These are phyloP conservation scores for Ciconia nigra DNA, from an alignment of 2,797 vertebrate genomes.

Conservation along the genomic window DNA sequence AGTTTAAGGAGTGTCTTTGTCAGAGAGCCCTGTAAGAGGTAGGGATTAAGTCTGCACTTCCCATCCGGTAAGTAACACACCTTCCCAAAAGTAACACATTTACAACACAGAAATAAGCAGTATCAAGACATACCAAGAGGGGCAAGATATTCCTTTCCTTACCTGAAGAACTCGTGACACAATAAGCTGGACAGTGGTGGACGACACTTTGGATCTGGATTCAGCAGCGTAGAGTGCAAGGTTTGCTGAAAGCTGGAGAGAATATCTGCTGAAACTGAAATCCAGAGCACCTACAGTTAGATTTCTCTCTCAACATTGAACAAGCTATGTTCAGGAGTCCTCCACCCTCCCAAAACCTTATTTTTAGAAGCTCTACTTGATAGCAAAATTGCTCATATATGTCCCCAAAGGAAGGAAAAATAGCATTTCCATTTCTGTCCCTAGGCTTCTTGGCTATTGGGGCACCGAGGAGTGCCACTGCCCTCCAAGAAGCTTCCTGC, in stretches of 20 bases:
- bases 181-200: slow-evolving; percentile 83
- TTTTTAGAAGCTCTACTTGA: neutral
- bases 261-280: slow-evolving; percentile 78
- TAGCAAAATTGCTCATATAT: neutral
- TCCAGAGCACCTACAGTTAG: slow-evolving; percentile 62
- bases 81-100: neutral
- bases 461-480: neutral
- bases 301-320: neutral
- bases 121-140: neutral
- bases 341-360: neutral
- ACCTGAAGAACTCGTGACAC: slow-evolving; percentile 94
- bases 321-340: neutral
- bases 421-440: neutral
- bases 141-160: neutral
- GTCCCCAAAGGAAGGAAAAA: neutral
- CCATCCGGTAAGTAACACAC: neutral
- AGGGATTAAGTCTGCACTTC: neutral
- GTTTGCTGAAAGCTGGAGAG: slow-evolving; percentile 83
- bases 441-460: neutral
- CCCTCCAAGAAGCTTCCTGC: neutral
- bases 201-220: slow-evolving; percentile 81
- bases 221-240: slow-evolving; percentile 82
- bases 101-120: neutral
- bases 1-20: neutral
- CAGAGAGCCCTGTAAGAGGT: neutral